Conservation (phyloP, 2,797 vertebrate species). For the Sebastes itinus region DNA sequence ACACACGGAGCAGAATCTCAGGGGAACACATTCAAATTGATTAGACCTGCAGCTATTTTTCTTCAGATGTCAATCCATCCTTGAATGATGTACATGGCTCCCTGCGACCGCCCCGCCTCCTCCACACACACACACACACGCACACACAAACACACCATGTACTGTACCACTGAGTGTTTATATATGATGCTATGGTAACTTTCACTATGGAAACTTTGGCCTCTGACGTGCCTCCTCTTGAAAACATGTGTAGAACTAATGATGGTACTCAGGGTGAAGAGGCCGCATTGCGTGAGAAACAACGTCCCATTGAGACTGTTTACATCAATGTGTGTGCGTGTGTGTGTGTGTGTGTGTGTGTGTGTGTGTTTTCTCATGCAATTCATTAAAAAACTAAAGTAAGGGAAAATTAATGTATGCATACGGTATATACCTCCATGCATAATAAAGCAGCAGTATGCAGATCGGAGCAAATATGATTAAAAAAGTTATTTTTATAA, state of each 20-base stretch:
- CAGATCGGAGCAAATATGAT: too few relatives aligned
- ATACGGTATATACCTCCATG: background rate
- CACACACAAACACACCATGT: background rate
- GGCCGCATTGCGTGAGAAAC: constrained; percentile 50
- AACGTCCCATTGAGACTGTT: constrained; percentile 46
- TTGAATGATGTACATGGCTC: constrained; percentile 58
- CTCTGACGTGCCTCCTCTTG: constrained; percentile 40
- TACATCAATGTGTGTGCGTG: background rate
- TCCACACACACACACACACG: background rate
- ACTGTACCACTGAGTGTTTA: constrained; percentile 8
- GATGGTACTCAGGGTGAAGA: constrained; percentile 38
- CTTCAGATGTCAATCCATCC: constrained; percentile 72
- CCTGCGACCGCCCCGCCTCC: background rate
- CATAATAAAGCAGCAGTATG: background rate
- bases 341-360: background rate
- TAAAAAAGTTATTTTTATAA: too few relatives aligned
- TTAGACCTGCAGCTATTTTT: constrained; percentile 78
- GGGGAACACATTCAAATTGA: constrained; percentile 71
- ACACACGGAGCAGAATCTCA: constrained; percentile 29
- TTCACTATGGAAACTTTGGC: constrained; percentile 68
- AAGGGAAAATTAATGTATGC: background rate
- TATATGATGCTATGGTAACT: constrained; percentile 63
- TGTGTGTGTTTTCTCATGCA: background rate
- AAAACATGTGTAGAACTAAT: constrained; percentile 48
- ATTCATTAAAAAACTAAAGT: background rate